A percentile compares a stretch with the other conserved stretches of the same genome.
Conservation (phyloP, 2,797 vertebrate species). For the Phrynocephalus guinanensis region DNA sequence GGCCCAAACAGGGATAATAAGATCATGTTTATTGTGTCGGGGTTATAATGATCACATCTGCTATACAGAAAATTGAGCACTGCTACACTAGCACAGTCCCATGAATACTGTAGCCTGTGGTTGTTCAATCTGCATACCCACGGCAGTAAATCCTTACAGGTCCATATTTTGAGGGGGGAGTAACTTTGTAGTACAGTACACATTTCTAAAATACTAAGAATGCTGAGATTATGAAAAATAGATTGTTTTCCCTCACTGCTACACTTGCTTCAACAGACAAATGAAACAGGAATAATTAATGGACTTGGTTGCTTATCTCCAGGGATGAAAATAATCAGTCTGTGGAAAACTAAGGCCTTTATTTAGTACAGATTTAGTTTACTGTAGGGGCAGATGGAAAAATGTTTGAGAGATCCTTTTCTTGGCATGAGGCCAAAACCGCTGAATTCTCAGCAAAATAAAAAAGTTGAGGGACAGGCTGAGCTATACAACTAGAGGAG, state of each 20-base stretch:
- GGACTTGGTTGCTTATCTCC: slow-evolving; percentile 51
- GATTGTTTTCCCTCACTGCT: slow-evolving; percentile 44
- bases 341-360: slow-evolving; percentile 48
- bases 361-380: slow-evolving; percentile 47
- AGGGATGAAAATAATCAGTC: slow-evolving; percentile 54
- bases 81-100: not conserved
- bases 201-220: slow-evolving; percentile 60
- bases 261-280: slow-evolving; percentile 49
- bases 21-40: not conserved
- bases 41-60: not conserved
- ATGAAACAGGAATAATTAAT: slow-evolving; percentile 64
- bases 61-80: slow-evolving; percentile 16
- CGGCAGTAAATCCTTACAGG: not conserved
- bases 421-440: slow-evolving; percentile 58
- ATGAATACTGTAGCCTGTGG: not conserved
- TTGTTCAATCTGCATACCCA: not conserved
- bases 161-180: not conserved
- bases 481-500: not conserved
- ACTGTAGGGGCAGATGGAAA: slow-evolving; percentile 35
- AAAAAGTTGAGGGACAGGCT: not conserved
- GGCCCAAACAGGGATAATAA: not conserved
- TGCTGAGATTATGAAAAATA: slow-evolving; percentile 48
- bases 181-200: slow-evolving; percentile 58
- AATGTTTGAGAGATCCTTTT: slow-evolving; percentile 37
- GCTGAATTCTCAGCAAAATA: slow-evolving; percentile 23